A percentile compares a stretch with the other conserved stretches of the same genome.
phyloP scores from a whole-genome alignment of 2,113 vertebrate species.

The Catharus bicknelli region DNA sequence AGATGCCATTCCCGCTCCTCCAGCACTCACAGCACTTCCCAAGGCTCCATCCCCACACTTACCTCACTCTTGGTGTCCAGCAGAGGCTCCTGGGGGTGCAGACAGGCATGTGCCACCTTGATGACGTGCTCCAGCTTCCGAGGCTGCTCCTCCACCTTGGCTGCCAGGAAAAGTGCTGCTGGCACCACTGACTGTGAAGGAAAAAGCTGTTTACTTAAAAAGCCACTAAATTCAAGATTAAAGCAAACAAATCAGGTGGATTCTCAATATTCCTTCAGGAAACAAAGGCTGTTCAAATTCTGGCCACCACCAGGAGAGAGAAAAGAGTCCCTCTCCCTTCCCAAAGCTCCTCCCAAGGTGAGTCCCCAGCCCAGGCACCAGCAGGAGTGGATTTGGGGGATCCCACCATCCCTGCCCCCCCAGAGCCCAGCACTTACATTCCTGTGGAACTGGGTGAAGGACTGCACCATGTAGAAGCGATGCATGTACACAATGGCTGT shows the following conservation, averaged over 20 bases:
- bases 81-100: conserved; percentile 88
- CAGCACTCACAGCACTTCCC: not conserved
- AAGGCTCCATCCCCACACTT: not conserved
- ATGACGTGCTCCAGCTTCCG: conserved; percentile 95
- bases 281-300: fast-evolving
- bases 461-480: conserved; percentile 97
- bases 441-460: conserved; percentile 92
- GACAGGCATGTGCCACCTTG: conserved; percentile 92
- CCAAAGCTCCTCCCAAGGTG: not conserved
- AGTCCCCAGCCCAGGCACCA: fast-evolving
- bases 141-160: conserved; percentile 97
- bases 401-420: fast-evolving
- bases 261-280: not conserved
- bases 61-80: conserved; percentile 94
- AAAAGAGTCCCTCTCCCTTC: not conserved
- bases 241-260: fast-evolving
- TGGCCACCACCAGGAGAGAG: not conserved
- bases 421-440: conserved; percentile 81
- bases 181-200: conserved; percentile 78
- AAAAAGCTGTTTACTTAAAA: not conserved
- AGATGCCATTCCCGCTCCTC: not conserved
- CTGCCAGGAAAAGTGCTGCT: conserved; percentile 92
- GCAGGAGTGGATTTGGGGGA: not conserved
- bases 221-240: fast-evolving
- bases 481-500: conserved; percentile 98